Percentiles rank a stretch among this genome's conserved stretches.
Evolutionary conservation across 2,888 invertebrate genomes (phyloP).

Genomic region (Hofmannophila pseudospretella): DNA sequence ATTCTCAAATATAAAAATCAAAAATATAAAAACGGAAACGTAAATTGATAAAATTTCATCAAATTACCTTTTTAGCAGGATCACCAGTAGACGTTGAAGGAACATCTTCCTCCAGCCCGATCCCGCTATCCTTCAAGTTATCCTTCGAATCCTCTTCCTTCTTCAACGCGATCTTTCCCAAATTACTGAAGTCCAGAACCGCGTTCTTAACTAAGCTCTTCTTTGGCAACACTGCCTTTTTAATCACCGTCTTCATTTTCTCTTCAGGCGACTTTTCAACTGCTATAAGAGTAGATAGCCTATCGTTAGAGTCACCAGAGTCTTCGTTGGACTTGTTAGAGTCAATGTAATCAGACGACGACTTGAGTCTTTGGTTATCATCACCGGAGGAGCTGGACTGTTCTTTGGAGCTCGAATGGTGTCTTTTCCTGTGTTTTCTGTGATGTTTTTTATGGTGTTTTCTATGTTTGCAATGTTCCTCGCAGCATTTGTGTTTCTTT

Average conservation of each 20-base stretch:
- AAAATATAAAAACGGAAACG: no score
- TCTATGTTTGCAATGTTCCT: conserved; percentile 83
- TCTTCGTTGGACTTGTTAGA: conserved; percentile 70
- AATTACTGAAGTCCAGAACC: conserved; percentile 56
- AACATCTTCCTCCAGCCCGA: conserved; percentile 51
- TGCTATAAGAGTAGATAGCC: conserved; percentile 52
- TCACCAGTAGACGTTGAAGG: conserved; percentile 41
- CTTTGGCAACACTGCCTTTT: conserved; percentile 57
- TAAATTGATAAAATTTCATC: no score
- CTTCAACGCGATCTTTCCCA: conserved; percentile 45
- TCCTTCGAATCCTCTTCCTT: conserved; percentile 48
- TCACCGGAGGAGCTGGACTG: conserved; percentile 72
- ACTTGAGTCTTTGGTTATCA: conserved; percentile 61
- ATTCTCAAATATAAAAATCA: no score
- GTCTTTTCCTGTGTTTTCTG: conserved; percentile 87
- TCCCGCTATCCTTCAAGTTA: conserved; percentile 65
- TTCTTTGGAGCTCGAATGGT: conserved; percentile 76
- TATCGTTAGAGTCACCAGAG: conserved; percentile 57
- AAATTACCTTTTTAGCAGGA: conserved; percentile 50
- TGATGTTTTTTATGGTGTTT: conserved; percentile 88
- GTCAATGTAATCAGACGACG: conserved; percentile 59
- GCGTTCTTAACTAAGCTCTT: conserved; percentile 61
- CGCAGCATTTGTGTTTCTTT: conserved; percentile 83
- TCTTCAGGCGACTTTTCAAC: conserved; percentile 60
- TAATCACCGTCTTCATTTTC: conserved; percentile 65